Conservation (phyloP, 2,113 vertebrate species). For the Puma concolor region DNA sequence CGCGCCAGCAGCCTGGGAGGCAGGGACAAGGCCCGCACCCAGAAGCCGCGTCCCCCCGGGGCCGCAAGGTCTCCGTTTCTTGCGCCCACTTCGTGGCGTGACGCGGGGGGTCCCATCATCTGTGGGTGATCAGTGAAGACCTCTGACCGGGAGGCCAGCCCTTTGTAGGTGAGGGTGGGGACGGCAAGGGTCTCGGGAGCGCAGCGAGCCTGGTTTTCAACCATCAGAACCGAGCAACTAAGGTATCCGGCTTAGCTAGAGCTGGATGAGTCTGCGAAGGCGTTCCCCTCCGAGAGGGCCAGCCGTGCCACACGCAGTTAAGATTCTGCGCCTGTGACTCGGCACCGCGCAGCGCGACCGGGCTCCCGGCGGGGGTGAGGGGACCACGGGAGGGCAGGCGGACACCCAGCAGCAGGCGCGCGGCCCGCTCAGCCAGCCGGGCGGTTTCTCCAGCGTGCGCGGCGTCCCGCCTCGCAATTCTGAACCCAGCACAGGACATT, state of each 20-base stretch:
- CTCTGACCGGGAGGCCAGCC: background rate
- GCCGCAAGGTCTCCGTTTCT: slow-evolving; percentile 76
- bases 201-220: background rate
- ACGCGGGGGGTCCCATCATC: background rate
- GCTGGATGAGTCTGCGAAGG: background rate
- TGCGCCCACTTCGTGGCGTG: background rate
- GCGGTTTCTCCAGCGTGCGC: background rate
- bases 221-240: background rate
- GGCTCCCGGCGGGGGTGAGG: background rate
- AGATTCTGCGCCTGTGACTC: background rate
- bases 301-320: background rate
- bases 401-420: background rate
- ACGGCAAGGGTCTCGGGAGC: background rate
- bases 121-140: background rate
- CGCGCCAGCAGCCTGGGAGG: background rate
- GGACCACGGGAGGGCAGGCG: too few species aligned
- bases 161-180: background rate
- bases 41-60: background rate
- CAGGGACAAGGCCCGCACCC: background rate
- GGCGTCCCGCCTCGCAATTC: background rate
- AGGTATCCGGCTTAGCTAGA: background rate
- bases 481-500: background rate
- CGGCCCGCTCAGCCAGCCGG: background rate
- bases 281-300: background rate
- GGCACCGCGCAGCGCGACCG: background rate